Conservation (phyloP, 2,888 invertebrate species). For the Theodoxus fluviatilis region DNA sequence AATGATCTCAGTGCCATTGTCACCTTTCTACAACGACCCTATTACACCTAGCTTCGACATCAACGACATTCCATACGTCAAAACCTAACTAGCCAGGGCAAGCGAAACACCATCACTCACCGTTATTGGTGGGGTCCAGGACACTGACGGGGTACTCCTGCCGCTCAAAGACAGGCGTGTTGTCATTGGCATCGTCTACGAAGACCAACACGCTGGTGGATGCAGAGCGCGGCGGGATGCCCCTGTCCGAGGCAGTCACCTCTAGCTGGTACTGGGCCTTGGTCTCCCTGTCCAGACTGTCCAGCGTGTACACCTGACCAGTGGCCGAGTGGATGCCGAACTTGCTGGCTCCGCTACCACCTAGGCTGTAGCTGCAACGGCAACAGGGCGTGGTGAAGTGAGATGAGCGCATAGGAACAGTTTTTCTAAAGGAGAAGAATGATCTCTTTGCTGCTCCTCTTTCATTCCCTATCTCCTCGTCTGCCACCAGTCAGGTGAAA, state of each 20-base stretch:
- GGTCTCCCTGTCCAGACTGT: conserved; percentile 76
- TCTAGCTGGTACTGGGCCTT: conserved; percentile 55
- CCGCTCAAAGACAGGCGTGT: conserved; percentile 74
- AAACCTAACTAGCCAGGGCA: too few relatives aligned
- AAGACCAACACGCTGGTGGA: conserved; percentile 72
- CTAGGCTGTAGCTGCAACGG: conserved; percentile 75
- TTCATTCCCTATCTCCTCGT: too few relatives aligned
- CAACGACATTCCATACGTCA: too few relatives aligned
- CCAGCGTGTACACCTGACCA: conserved; percentile 75
- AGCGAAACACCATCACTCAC: conserved; percentile 68
- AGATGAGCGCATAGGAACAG: too few relatives aligned
- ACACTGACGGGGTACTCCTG: conserved; percentile 77
- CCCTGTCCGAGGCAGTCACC: conserved; percentile 60
- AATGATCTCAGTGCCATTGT: too few relatives aligned
- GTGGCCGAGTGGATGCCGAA: conserved; percentile 82
- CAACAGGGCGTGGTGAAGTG: too few relatives aligned
- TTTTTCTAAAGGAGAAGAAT: too few relatives aligned
- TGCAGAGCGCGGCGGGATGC: conserved; percentile 47
- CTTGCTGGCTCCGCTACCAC: conserved; percentile 75
- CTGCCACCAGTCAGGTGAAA: too few relatives aligned
- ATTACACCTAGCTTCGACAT: too few relatives aligned
- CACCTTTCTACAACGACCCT: too few relatives aligned
- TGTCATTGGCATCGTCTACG: conserved; percentile 81
- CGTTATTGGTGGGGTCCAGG: conserved; percentile 80
- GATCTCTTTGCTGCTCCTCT: too few relatives aligned